These are phyloP conservation scores for Malacoctenus gilli DNA, from an alignment of 2,797 vertebrate genomes.

Conservation along the genomic window DNA sequence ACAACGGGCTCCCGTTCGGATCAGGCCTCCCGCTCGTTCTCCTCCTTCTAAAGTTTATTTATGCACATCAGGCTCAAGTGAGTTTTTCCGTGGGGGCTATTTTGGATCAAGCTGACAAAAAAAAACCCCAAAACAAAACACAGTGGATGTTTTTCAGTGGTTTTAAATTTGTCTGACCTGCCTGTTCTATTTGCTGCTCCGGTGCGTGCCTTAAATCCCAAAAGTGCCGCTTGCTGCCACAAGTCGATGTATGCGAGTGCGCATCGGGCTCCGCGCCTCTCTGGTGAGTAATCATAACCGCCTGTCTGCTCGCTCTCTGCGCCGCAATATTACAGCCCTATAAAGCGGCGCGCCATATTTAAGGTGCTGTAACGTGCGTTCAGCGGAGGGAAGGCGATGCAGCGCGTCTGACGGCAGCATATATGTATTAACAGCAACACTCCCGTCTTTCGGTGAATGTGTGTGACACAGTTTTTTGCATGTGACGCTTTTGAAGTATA, in stretches of 20 bases:
- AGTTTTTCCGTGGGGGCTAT: background rate
- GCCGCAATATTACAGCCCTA: constrained; percentile 1
- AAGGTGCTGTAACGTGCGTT: constrained; percentile 3
- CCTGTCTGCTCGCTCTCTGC: background rate
- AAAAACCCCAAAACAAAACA: background rate
- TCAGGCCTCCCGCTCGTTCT: constrained; percentile 1
- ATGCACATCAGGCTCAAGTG: background rate
- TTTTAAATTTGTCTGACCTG: background rate
- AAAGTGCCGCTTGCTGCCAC: background rate
- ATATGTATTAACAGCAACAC: no score
- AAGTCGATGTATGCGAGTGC: background rate
- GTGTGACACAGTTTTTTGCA: no score
- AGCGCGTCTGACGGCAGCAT: constrained; percentile 17
- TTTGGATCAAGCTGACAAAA: constrained; percentile 2
- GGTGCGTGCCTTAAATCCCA: no score
- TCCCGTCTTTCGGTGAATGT: no score
- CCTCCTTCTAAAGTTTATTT: constrained; percentile 1
- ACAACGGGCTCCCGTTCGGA: constrained; percentile 1
- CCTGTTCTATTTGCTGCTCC: constrained; percentile 2
- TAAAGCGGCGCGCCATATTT: background rate
- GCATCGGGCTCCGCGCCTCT: no score
- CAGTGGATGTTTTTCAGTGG: background rate
- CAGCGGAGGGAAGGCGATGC: background rate
- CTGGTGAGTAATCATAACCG: background rate
- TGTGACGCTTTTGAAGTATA: no score